Evolutionary conservation across 2,888 invertebrate species (phyloP), one percentile per base, ranked within the genome.

Genomic region (Gerris lacustris): DNA sequence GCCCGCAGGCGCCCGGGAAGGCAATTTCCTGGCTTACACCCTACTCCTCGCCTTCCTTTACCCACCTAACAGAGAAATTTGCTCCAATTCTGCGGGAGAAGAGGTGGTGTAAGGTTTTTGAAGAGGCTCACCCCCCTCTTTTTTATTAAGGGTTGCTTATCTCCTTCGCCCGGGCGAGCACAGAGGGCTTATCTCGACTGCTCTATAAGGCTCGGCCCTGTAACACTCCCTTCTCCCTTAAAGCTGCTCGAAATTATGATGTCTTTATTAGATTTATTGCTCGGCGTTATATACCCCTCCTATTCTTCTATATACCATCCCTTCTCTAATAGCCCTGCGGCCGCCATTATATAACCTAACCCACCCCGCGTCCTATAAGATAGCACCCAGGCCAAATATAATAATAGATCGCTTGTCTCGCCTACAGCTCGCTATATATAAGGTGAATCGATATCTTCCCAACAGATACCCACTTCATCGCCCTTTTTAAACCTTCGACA

Each of bases 231-330:
- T 55, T 4, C 55, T 9, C 55, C 15, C 15, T 55, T 55, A 55
- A 55, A 55, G 55, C 55, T 55, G 55, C 55, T 66, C 66, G 63
- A 68, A 71, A 71, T 71, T 71, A 71, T 66, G 66, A 66, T 71
- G 71, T 71, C 71, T 71, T 71, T 71, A 71, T 71, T 71, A 71
- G 71, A 71, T 71, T 71, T 71, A 71, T 71, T 71, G 69, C 70
- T n/a, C 62, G 44, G 7, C 31, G 31, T 17, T 45, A 45, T 67
- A 44, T 66, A 45, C 63, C 64, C 69, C 63, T 43, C 68, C 55
- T 55, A 55, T 55, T 55, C 55, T 55, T 55, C 55, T 55, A 55
- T 31, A 31, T 31, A 31, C 31, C 31, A 31, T 31, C 31, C 31
- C 55, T 15, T 15, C 55, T 55, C 55, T 55, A 55, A 55, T 55